Base-by-base conservation (phyloP, 2,888 invertebrate genomes). In the Luperina testacea region DNA sequence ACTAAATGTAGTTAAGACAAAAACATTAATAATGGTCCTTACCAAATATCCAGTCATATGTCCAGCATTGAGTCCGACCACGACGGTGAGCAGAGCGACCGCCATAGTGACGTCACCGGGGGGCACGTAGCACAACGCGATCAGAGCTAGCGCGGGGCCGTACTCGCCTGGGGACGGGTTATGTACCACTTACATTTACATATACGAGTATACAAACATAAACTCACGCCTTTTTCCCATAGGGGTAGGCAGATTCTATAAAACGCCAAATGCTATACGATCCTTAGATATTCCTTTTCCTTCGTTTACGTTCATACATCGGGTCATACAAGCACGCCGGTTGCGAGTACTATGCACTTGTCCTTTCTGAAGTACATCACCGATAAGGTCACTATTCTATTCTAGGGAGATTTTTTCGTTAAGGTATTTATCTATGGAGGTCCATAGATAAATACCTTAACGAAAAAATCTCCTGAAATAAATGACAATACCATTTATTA, bases 61-160 rank as follows among this genome's bases (percentile, higher is more conserved):
- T 11, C 98, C 98, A 6, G 98, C 97, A 90, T 98, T 98, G 8
- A 98, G 96, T 0, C 98, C 98, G 0, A 98, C 98, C 0, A 98
- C 98, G 0, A 98, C 77, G 0, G 98, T 97, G 0, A 98, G 95
- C 20, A 98, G 91, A 0, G 92, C 92, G 0, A 98, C 97, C 0
- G 98, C 98, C 27, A 97, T 81, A 0, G 93, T 92, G 0, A 97
- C 93, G 68, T 97, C 97, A 11, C 96, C 95, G 0, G 93, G 90
- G 0, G 95, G 95, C 0, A 97, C 95, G 84, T 97, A 97, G 15
- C 97, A 97, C 53, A 98, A 93, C 0, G 97, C 97, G 6, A 98
- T 95, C 24, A 98, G 92, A 0, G 98, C 97, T 24, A 97, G 72
- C 48, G 98, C 98, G 0, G 98, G 98, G 9, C 97, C 97, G 94